These are phyloP conservation scores for Propsilocerus akamusi DNA, from an alignment of 1,140 invertebrate genomes.

Conservation along the genomic window DNA sequence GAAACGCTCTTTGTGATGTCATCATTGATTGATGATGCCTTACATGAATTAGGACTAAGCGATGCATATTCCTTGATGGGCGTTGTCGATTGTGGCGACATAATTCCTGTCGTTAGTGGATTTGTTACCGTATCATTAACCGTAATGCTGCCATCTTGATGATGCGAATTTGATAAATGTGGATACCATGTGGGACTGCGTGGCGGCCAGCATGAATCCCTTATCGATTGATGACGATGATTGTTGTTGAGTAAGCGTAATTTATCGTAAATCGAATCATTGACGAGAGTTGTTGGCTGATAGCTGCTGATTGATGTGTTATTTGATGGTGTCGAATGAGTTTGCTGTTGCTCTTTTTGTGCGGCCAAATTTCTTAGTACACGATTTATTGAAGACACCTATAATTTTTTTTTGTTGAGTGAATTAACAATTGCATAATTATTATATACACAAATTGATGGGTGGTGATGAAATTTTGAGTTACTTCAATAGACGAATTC, in stretches of 20 bases:
- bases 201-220: conserved; percentile 5
- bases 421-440: no score
- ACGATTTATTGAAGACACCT: conserved; percentile 97
- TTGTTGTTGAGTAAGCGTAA: conserved; percentile 67
- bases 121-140: background rate
- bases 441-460: background rate
- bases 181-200: conserved; percentile 15
- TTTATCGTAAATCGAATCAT: conserved; percentile 67
- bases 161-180: conserved; percentile 9
- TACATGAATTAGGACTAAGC: background rate
- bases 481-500: background rate
- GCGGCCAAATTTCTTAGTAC: conserved; percentile 88
- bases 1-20: background rate
- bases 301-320: background rate
- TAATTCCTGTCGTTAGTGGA: background rate
- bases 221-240: conserved; percentile 2
- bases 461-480: background rate
- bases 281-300: conserved; percentile 16
- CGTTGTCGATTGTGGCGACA: background rate
- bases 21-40: background rate
- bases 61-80: background rate
- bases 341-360: conserved; percentile 59
- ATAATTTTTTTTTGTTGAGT: conserved; percentile 19
- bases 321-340: conserved; percentile 7
- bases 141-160: background rate